Conservation (phyloP, 2,113 vertebrate genomes). For the Thunnus thynnus region DNA sequence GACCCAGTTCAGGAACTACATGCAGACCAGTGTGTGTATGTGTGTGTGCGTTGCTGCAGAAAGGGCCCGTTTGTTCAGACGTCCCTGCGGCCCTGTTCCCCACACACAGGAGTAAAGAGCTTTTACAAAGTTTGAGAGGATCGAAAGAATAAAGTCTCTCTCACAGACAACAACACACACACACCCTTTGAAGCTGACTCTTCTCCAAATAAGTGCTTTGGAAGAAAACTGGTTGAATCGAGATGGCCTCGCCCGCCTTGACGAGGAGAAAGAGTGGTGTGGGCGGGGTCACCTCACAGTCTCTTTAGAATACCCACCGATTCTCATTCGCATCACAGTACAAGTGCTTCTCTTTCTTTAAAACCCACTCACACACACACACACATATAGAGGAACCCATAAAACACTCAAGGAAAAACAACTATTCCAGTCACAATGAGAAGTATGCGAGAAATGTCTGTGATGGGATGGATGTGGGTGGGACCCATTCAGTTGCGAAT, state of each 20-base stretch:
- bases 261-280: not conserved
- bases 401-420: slow-evolving; percentile 56
- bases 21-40: slow-evolving; percentile 43
- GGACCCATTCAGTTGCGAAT: slow-evolving; percentile 45
- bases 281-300: slow-evolving; percentile 23
- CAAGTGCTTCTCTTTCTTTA: slow-evolving; percentile 1
- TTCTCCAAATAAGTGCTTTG: slow-evolving; percentile 51
- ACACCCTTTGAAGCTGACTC: slow-evolving; percentile 41
- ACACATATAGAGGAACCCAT: not conserved
- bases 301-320: not conserved
- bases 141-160: slow-evolving; percentile 33
- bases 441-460: slow-evolving; percentile 72
- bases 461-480: slow-evolving; percentile 60
- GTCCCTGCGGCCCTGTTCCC: slow-evolving; percentile 30
- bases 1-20: slow-evolving; percentile 68
- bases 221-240: not conserved
- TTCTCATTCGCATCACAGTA: slow-evolving; percentile 14
- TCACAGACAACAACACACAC: slow-evolving; percentile 7
- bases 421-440: slow-evolving; percentile 65
- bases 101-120: slow-evolving; percentile 54
- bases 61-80: slow-evolving; percentile 69
- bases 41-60: slow-evolving; percentile 16
- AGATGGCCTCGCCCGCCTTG: slow-evolving; percentile 12
- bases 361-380: not conserved
- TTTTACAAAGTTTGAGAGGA: slow-evolving; percentile 62